Evolutionary conservation across 2,113 vertebrate species (phyloP).

Genomic region (Muscicapa adusta): DNA sequence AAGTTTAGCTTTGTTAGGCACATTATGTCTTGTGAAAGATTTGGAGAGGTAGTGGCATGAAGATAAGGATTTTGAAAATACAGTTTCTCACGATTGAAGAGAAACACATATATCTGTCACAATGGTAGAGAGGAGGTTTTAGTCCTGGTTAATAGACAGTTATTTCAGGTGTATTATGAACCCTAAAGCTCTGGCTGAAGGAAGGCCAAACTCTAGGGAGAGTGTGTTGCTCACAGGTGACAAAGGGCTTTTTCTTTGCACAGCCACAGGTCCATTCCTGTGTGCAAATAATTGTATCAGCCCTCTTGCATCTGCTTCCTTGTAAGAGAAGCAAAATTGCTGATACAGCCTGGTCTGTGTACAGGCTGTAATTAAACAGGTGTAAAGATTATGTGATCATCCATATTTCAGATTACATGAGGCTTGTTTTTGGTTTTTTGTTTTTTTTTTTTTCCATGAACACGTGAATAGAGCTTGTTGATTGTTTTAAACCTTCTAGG

Average conservation of each 20-base stretch:
- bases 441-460: neutral
- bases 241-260: neutral
- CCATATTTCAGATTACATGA: neutral
- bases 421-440: neutral
- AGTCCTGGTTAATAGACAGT: neutral
- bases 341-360: neutral
- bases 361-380: neutral
- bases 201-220: neutral
- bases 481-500: neutral
- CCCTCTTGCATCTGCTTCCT: neutral
- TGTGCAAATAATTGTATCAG: neutral
- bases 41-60: neutral
- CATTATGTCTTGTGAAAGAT: neutral
- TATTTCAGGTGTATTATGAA: neutral
- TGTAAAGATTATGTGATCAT: neutral
- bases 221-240: neutral
- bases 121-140: neutral
- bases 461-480: neutral
- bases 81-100: neutral
- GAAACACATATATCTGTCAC: neutral
- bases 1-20: neutral
- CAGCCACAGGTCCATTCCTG: neutral
- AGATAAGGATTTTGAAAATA: neutral
- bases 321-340: neutral
- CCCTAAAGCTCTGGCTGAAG: neutral